Evolutionary conservation across 2,888 invertebrate species (phyloP), one percentile per base, ranked within the genome.

Genomic region (Neoscelio sp.): DNA sequence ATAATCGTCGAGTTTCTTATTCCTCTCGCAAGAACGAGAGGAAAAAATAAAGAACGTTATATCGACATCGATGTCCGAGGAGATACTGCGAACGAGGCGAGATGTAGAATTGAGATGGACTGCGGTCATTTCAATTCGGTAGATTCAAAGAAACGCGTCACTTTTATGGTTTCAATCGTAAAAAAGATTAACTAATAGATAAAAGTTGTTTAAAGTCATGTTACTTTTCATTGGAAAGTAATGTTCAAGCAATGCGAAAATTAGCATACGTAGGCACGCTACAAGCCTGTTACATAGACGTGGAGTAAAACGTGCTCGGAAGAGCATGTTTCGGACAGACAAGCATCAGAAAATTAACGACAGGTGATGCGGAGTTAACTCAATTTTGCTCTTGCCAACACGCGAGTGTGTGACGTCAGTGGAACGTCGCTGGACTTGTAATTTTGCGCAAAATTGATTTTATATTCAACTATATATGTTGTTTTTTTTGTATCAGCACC

Each of bases 301-400:
- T 7, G 35, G 30, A 65, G 35, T 56, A 56, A 65, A 60, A 42
- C 52, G 50, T 78, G 74, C 79, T 80, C 80, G 82, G 81, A 83
- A 80, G 81, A 82, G 82, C 82, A 81, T 64, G 79, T 68, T 46
- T 42, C 48, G 80, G 65, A 60, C 44, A 82, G 85, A 84, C 85
- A 86, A 85, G 83, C 82, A 86, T 86, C 85, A 84, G 85, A 82
- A 85, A 86, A 85, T 86, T 83, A 83, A 83, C 82, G 85, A 82
- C 85, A 86, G 86, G 83, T 86, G 85, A 80, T 76, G 62, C 56
- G 13, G 33, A 60, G 48, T 23, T 56, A 50, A 65, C 74, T 56
- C 50, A 65, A 74, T 65, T 74, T 65, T 48, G 38, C 26, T 42
- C 56, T 54, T 40, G 42, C 48, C 28, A 8, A 30, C 56, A 48